Evolutionary conservation across 2,113 vertebrate species (phyloP).

Genomic region (Paracanthobrama guichenoti): DNA sequence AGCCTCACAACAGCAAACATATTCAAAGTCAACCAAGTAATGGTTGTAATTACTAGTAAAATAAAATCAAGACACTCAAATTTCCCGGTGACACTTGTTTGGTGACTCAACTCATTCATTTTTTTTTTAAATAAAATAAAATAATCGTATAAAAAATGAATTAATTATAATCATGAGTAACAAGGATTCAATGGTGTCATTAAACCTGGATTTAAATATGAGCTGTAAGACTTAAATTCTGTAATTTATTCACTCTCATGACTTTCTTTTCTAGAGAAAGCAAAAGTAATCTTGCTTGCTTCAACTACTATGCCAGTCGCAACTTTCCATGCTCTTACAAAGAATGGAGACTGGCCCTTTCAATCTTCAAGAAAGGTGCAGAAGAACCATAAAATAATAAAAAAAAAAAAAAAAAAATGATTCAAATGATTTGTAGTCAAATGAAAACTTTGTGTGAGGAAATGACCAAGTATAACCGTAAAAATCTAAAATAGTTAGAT

Average conservation of each 20-base stretch:
- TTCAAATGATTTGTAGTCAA: neutral
- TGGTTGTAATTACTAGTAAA: no score
- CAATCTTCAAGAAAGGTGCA: neutral
- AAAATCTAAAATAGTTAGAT: no score
- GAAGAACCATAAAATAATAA: neutral
- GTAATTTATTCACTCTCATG: no score
- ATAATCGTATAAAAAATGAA: no score
- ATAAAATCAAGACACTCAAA: neutral
- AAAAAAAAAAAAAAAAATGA: no score
- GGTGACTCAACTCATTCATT: neutral
- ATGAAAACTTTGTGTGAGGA: no score
- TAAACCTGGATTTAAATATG: constrained; percentile 9
- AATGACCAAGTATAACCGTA: no score
- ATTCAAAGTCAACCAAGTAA: neutral
- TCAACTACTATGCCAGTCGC: neutral
- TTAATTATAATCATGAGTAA: no score
- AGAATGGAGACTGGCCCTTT: neutral
- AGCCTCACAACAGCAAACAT: neutral
- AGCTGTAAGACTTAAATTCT: neutral
- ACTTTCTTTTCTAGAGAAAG: no score
- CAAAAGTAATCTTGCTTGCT: neutral
- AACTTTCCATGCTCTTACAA: neutral
- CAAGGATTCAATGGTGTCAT: neutral
- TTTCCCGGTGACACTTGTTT: neutral
- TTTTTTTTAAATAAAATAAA: neutral